Conservation (phyloP, 2,113 vertebrate genomes). For the Pan troglodytes region NHGRI_mPanTro3-v2.1_pri NC_072411.2:124522001-124522500, state of each 20-base stretch:
- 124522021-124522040: no score
- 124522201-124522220: background rate
- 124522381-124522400: background rate
- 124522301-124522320: background rate
- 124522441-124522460: background rate
- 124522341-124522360: background rate
- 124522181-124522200: no score
- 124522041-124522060: no score
- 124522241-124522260: background rate
- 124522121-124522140: no score
- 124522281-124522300: conserved; percentile 10
- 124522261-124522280: background rate
- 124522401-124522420: background rate
- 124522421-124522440: background rate
- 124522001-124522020: no score
- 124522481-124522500: background rate
- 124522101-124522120: no score
- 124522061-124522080: no score
- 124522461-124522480: background rate
- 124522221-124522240: background rate
- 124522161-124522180: no score
- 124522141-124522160: no score
- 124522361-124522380: background rate
- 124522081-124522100: no score
- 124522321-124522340: background rate